Percentiles rank a stretch among this genome's conserved stretches.
These are phyloP conservation scores for Hypotaenidia philippensis DNA, from an alignment of 2,797 vertebrate species.

Conservation along the genomic window DNA sequence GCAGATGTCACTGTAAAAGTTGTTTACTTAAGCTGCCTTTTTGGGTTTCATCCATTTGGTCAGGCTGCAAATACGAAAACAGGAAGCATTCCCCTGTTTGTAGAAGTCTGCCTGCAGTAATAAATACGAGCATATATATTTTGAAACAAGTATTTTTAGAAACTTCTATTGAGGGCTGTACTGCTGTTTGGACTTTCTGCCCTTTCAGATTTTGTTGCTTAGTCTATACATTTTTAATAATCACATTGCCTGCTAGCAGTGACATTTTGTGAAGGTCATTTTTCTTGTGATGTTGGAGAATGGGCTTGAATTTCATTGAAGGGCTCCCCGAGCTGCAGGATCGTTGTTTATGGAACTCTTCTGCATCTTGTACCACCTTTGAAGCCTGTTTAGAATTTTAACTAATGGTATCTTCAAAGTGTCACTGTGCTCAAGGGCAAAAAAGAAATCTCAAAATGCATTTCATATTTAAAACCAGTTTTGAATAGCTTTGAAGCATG, in stretches of 20 bases:
- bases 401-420: conserved; percentile 83
- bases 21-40: conserved; percentile 38
- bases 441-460: conserved; percentile 61
- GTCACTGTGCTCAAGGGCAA: conserved; percentile 82
- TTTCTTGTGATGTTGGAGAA: conserved; percentile 72
- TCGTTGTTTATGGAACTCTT: conserved; percentile 55
- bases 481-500: conserved; percentile 43
- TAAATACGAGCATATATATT: conserved; percentile 3
- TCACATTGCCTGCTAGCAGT: conserved; percentile 57
- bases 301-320: conserved; percentile 64
- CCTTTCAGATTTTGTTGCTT: conserved; percentile 64
- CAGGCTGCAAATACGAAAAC: not conserved
- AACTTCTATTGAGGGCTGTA: not conserved
- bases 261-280: conserved; percentile 69
- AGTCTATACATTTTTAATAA: conserved; percentile 65
- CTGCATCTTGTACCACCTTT: conserved; percentile 67
- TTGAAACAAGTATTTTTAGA: conserved; percentile 52
- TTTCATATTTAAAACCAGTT: conserved; percentile 45
- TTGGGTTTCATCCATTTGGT: not conserved
- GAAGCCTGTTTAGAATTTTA: conserved; percentile 81
- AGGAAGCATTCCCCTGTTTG: not conserved
- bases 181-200: conserved; percentile 15
- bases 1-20: conserved; percentile 15
- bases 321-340: conserved; percentile 28
- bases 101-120: conserved; percentile 34